Evolutionary conservation across 2,113 vertebrate species (phyloP), one percentile per base, ranked within the genome.

Genomic region (Atlantisia rogersi): DNA sequence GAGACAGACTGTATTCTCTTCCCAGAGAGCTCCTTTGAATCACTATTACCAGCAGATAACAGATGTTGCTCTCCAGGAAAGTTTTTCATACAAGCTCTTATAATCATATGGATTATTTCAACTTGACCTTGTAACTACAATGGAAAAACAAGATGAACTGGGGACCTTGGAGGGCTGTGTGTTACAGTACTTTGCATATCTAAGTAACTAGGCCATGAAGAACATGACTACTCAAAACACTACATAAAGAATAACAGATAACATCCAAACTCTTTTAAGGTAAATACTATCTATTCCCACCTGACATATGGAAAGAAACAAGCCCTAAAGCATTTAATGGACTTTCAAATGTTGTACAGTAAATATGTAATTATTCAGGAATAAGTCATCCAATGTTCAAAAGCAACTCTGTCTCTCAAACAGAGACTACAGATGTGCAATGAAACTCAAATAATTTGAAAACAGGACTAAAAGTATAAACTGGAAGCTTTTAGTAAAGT

Each of bases 61-160:
- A 97, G 96, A 95, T 94, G 96, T 94, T 96, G 88, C 93, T 97
- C 95, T 97, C 95, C 95, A 97, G 93, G 96, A 94, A 96, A 96
- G 71, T 83, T 94, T 88, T 84, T 92, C 73, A 62, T 86, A 71
- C 69, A 81, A 78, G 82, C 58, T 81, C 28, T 81, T 70, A 58
- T 75, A 81, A 95, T 75, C 89, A 84, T 35, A 71, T 3, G 3
- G 76, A 96, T 96, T 92, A 95, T 94, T 94, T 92, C 82, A 96
- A 44, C 44, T 75, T 84, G 82, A 94, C 80, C 88, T 90, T 93
- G 58, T 96, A 94, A 71, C 42, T 86, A 31, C 64, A 92, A 52
- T 0, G 90, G 73, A 86, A 92, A 92, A 90, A 31, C 85, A 93
- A 58, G 79, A 84, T 68, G 85, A 83, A 68, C 93, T 58, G 79